Evolutionary conservation across 2,888 invertebrate genomes (phyloP).

Genomic region (Itoplectis maculator): DNA sequence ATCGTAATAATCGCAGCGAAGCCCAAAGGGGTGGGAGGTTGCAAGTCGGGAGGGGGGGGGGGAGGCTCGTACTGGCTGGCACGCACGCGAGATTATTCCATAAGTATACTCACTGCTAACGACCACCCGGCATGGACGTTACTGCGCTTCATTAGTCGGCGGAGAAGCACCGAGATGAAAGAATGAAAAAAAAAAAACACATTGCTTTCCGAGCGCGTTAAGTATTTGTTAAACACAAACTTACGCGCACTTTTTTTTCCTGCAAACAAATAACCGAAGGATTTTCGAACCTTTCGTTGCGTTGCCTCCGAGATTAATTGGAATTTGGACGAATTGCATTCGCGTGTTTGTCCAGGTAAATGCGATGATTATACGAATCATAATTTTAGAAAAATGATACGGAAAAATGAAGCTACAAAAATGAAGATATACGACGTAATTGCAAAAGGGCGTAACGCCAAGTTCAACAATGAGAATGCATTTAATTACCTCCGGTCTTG

Average conservation of each 20-base stretch:
- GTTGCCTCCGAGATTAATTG: neutral
- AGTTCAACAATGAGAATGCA: slow-evolving; percentile 58
- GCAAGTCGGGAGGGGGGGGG: no score
- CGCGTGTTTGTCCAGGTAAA: neutral
- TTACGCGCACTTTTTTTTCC: neutral
- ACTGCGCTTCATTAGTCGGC: slow-evolving; percentile 32
- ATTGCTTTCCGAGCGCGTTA: neutral
- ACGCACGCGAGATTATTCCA: neutral
- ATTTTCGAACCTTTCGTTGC: neutral
- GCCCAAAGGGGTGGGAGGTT: no score
- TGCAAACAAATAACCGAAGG: neutral
- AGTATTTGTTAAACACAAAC: neutral
- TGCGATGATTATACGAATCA: slow-evolving; percentile 21
- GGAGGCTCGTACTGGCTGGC: slow-evolving; percentile 2
- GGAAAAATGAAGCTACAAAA: neutral
- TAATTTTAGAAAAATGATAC: neutral
- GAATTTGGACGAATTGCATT: neutral
- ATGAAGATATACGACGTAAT: slow-evolving; percentile 38
- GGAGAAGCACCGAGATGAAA: slow-evolving; percentile 1
- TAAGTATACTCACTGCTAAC: slow-evolving; percentile 41
- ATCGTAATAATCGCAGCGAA: slow-evolving; percentile 46
- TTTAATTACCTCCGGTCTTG: slow-evolving; percentile 56
- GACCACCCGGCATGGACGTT: slow-evolving; percentile 25
- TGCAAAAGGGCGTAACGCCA: slow-evolving; percentile 50
- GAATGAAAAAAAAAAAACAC: neutral